Percentiles rank a stretch among this genome's conserved stretches.
These are phyloP conservation scores for Halcyon malimbica DNA, from an alignment of 2,113 vertebrate genomes.

Conservation along the genomic window DNA sequence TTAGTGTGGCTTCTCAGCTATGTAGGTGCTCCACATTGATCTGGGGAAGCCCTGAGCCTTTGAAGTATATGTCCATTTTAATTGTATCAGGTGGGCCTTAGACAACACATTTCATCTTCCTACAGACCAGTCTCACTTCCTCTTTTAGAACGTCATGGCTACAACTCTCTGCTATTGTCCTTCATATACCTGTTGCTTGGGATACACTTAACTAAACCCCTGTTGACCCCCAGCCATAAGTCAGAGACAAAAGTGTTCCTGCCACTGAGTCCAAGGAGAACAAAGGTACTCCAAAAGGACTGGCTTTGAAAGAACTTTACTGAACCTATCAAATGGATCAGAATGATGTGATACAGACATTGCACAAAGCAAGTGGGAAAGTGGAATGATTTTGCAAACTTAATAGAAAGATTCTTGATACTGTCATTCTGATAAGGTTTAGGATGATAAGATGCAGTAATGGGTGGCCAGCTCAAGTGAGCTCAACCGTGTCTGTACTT, in stretches of 20 bases:
- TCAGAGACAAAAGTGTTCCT: neutral
- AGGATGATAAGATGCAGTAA: neutral
- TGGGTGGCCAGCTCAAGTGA: neutral
- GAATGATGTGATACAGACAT: neutral
- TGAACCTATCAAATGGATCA: neutral
- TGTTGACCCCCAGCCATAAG: neutral
- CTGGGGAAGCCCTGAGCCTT: neutral
- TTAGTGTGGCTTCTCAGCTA: neutral
- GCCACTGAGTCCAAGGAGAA: neutral
- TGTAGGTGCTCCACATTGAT: neutral
- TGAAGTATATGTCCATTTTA: neutral
- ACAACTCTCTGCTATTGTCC: neutral
- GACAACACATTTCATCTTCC: neutral
- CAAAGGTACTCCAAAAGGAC: neutral
- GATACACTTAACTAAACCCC: neutral
- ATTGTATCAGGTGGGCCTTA: neutral
- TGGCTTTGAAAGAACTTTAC: neutral
- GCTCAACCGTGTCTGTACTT: rapidly evolving
- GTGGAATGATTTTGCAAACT: neutral
- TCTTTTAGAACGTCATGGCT: neutral
- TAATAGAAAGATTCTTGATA: neutral
- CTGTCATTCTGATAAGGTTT: neutral
- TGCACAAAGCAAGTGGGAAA: neutral
- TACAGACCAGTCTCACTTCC: neutral
- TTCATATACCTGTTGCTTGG: neutral